These are phyloP conservation scores for Alauda arvensis DNA, from an alignment of 2,797 vertebrate species.

Conservation along the genomic window DNA sequence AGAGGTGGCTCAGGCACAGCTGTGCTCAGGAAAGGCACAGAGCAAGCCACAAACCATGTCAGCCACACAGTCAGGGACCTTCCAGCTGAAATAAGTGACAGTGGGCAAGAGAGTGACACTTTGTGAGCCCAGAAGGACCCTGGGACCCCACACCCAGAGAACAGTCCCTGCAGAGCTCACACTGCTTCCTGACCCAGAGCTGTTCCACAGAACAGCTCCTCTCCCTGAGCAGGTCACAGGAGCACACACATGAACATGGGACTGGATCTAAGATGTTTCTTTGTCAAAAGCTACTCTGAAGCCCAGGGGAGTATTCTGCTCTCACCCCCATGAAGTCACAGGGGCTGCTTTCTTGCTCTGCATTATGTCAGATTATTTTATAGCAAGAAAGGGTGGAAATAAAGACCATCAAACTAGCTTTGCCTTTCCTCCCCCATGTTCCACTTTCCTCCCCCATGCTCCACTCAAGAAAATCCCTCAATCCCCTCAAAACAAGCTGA, in stretches of 20 bases:
- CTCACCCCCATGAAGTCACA: not conserved
- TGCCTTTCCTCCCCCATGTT: not conserved
- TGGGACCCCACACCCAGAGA: accelerated
- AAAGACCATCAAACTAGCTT: not conserved
- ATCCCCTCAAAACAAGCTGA: slow-evolving; percentile 13
- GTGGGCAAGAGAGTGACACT: not conserved
- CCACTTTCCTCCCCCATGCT: not conserved
- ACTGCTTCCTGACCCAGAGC: not conserved
- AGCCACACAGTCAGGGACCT: not conserved
- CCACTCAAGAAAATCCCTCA: slow-evolving; percentile 23
- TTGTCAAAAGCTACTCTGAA: not conserved
- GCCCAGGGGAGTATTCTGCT: not conserved
- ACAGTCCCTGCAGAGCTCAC: not conserved
- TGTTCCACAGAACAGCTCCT: not conserved
- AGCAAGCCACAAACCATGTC: accelerated
- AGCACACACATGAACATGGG: not conserved
- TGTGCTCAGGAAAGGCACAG: not conserved
- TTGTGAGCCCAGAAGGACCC: not conserved
- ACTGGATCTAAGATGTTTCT: not conserved
- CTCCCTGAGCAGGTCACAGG: not conserved
- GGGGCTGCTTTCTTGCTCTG: slow-evolving; percentile 12
- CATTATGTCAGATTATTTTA: slow-evolving; percentile 37
- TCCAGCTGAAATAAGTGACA: not conserved
- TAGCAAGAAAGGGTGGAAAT: slow-evolving; percentile 23
- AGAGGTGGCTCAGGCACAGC: not conserved